phyloP scores from a whole-genome alignment of 2,888 invertebrate genomes.

The Andrena praecox region DNA sequence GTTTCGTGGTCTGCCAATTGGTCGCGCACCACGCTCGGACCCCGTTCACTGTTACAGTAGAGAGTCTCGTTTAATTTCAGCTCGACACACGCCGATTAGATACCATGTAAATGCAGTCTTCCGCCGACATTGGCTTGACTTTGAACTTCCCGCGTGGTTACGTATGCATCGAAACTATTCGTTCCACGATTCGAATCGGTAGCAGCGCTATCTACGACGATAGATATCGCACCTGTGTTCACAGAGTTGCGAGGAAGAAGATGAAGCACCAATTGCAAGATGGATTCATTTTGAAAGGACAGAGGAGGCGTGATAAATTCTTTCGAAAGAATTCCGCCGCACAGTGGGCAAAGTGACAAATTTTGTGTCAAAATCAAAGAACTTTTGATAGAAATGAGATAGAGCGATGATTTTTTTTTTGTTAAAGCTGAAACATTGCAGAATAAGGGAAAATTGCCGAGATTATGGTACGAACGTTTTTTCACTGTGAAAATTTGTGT shows the following conservation, averaged over 20 bases:
- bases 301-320: background rate
- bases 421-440: too few relatives aligned
- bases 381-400: too few relatives aligned
- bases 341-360: too few relatives aligned
- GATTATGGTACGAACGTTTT: too few relatives aligned
- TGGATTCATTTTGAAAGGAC: background rate
- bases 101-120: conserved; percentile 41
- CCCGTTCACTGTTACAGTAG: conserved; percentile 36
- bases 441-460: too few relatives aligned
- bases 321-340: background rate
- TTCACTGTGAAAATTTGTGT: too few relatives aligned
- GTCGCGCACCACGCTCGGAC: conserved; percentile 47
- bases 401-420: too few relatives aligned
- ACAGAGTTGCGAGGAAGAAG: background rate
- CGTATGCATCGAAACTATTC: background rate
- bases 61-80: conserved; percentile 37
- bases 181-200: background rate
- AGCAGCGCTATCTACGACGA: background rate
- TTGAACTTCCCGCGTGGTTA: conserved; percentile 25
- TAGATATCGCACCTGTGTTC: background rate
- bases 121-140: conserved; percentile 12
- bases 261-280: too few relatives aligned
- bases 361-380: too few relatives aligned
- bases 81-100: conserved; percentile 39
- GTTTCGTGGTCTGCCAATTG: conserved; percentile 69